A percentile compares a stretch with the other conserved stretches of the same genome.
phyloP scores from a whole-genome alignment of 2,113 vertebrate species.

The Paralichthys olivaceus region DNA sequence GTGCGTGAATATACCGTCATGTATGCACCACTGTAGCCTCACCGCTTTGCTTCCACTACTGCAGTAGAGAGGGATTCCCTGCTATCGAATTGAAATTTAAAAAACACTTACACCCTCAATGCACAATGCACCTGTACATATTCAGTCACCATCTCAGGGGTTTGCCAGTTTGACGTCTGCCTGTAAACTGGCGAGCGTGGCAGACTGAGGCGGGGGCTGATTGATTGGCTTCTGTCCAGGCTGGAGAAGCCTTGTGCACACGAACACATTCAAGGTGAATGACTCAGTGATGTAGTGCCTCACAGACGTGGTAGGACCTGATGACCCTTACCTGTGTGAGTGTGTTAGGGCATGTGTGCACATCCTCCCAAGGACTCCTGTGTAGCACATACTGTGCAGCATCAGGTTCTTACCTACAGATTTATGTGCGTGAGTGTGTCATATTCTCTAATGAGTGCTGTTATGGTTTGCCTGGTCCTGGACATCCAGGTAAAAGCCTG shows the following conservation, averaged over 20 bases:
- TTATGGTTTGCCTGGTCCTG: conserved; percentile 25
- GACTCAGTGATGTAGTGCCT: conserved; percentile 57
- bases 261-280: conserved; percentile 61
- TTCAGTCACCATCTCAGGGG: background rate
- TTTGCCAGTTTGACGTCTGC: conserved; percentile 24
- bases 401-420: conserved; percentile 16
- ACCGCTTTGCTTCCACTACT: conserved; percentile 36
- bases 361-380: conserved; percentile 43
- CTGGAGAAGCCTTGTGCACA: conserved; percentile 57
- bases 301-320: conserved; percentile 31
- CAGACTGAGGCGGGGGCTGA: conserved; percentile 33
- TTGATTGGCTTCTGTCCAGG: conserved; percentile 60
- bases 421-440: conserved; percentile 27
- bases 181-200: conserved; percentile 44
- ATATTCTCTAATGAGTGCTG: conserved; percentile 27
- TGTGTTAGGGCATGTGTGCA: conserved; percentile 23
- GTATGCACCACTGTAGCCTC: conserved; percentile 13
- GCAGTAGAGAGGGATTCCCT: conserved; percentile 68
- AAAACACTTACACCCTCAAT: conserved; percentile 5
- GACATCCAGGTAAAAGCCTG: conserved; percentile 13
- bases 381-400: conserved; percentile 5
- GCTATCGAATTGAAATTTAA: conserved; percentile 48
- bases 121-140: conserved; percentile 17
- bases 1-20: conserved; percentile 28
- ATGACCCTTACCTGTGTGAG: conserved; percentile 45